phyloP scores from a whole-genome alignment of 2,797 vertebrate genomes.

The Epinephelus malabaricus region DNA sequence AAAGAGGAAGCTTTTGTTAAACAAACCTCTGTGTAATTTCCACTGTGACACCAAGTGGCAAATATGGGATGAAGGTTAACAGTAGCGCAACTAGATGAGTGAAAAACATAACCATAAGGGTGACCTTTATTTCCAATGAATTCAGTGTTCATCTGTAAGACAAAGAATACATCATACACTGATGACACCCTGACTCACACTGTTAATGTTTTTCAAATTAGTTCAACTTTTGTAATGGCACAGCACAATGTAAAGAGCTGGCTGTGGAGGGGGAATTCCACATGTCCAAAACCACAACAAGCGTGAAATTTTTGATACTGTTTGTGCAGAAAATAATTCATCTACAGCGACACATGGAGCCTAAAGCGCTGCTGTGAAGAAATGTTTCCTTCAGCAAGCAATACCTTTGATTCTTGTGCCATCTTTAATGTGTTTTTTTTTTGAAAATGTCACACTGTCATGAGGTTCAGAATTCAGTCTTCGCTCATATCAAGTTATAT shows the following conservation, averaged over 20 bases:
- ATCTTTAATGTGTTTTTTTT: constrained; percentile 32
- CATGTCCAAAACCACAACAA: constrained; percentile 32
- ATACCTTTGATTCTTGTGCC: not conserved
- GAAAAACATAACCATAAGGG: too few relatives aligned
- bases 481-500: constrained; percentile 12
- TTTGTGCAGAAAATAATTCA: constrained; percentile 14
- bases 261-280: constrained; percentile 6
- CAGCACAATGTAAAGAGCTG: not conserved
- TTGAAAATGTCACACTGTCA: constrained; percentile 5
- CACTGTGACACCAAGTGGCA: not conserved
- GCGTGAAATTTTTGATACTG: not conserved
- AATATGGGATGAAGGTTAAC: not conserved
- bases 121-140: not conserved
- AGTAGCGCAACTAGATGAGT: too few relatives aligned
- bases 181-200: not conserved
- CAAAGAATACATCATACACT: not conserved
- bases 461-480: constrained; percentile 2
- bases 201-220: not conserved
- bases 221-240: too few relatives aligned
- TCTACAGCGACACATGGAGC: not conserved
- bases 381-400: not conserved
- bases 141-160: not conserved
- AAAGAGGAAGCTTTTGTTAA: not conserved
- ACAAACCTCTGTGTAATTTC: not conserved
- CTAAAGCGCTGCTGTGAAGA: constrained; percentile 7